Evolutionary conservation across 2,113 vertebrate species (phyloP).

Genomic region (Megaceryle torquata): DNA sequence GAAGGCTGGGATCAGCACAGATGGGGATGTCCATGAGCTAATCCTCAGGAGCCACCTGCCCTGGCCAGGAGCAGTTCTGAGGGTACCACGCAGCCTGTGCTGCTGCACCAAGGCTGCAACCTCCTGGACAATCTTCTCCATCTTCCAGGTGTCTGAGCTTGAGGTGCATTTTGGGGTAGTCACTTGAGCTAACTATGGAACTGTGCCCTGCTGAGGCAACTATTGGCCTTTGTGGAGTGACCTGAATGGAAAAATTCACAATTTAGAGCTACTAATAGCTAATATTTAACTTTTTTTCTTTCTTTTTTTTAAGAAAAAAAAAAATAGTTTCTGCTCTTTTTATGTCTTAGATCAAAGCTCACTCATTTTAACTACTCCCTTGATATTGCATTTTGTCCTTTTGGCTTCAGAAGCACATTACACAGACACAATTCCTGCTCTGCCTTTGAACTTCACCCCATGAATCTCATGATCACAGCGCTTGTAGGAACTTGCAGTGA

Average conservation of each 20-base stretch:
- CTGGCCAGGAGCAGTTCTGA: too few relatives aligned
- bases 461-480: neutral
- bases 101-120: too few relatives aligned
- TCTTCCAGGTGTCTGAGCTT: neutral
- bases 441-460: neutral
- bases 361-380: neutral
- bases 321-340: neutral
- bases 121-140: too few relatives aligned
- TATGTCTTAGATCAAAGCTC: neutral
- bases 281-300: neutral
- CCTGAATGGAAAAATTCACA: neutral
- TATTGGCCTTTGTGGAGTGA: neutral
- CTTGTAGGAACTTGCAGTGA: neutral
- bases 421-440: neutral
- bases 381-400: neutral
- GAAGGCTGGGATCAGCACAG: neutral
- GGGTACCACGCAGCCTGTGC: neutral
- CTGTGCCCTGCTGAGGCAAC: neutral
- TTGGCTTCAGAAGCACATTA: neutral
- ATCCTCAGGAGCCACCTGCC: too few relatives aligned
- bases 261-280: neutral
- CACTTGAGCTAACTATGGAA: neutral
- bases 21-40: accelerated
- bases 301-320: neutral
- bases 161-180: neutral